Conservation (phyloP, 2,113 vertebrate species). For the Garra rufa region DNA sequence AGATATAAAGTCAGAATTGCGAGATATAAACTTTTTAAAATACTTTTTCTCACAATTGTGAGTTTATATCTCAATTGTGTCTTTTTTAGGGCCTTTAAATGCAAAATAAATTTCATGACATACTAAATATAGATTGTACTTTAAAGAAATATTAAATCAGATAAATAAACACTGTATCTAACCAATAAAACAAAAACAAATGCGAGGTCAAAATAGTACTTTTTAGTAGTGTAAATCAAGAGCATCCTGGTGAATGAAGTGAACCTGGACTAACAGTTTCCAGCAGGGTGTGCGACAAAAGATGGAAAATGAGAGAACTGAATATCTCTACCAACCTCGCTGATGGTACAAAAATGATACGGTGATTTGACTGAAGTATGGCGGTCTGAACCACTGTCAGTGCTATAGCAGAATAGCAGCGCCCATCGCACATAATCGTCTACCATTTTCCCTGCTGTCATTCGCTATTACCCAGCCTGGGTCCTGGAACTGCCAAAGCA, state of each 20-base stretch:
- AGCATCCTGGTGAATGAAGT: constrained; percentile 7
- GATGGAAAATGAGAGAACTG: constrained; percentile 11
- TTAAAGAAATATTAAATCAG: neutral
- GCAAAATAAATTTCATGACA: neutral
- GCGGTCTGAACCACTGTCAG: constrained; percentile 35
- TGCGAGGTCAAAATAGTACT: neutral
- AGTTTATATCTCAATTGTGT: no score
- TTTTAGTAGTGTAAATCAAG: constrained; percentile 22
- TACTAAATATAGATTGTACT: neutral
- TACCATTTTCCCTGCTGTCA: constrained; percentile 54
- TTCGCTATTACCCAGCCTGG: constrained; percentile 48
- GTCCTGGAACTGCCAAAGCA: constrained; percentile 41
- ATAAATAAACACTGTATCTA: neutral
- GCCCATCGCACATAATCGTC: constrained; percentile 49
- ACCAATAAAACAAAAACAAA: neutral
- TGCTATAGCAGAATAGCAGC: constrained; percentile 43
- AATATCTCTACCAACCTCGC: constrained; percentile 31
- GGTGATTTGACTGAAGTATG: constrained; percentile 54
- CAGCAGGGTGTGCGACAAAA: constrained; percentile 5
- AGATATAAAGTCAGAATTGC: no score
- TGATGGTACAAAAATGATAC: constrained; percentile 53
- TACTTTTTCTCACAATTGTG: no score
- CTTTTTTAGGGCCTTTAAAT: neutral
- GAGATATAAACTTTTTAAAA: no score
- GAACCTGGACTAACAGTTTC: constrained; percentile 13